Percentiles rank a stretch among this genome's conserved stretches.
phyloP scores from a whole-genome alignment of 2,113 vertebrate genomes.

The Agelaius phoeniceus region DNA sequence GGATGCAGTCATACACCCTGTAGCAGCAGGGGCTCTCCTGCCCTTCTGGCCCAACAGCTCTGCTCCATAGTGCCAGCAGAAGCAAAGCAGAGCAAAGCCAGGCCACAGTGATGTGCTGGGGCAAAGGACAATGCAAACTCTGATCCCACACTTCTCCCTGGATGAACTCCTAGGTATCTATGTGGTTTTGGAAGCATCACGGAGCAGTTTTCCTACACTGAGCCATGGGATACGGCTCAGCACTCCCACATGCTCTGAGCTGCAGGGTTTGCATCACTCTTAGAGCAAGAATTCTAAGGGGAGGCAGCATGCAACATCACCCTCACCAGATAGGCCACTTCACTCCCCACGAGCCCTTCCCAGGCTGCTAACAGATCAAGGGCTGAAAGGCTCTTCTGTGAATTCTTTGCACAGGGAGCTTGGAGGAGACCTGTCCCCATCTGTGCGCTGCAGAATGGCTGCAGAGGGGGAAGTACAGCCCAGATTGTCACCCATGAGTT shows the following conservation, averaged over 20 bases:
- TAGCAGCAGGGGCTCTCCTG: not conserved
- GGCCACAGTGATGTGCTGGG: not conserved
- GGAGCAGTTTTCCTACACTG: not conserved
- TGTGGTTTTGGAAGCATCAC: not conserved
- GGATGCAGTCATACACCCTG: conserved; percentile 13
- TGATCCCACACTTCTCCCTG: not conserved
- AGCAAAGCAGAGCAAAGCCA: conserved; percentile 47
- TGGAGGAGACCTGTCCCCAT: not conserved
- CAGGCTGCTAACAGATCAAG: not conserved
- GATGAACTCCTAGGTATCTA: not conserved
- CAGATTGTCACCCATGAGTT: not conserved
- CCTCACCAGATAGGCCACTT: not conserved
- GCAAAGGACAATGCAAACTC: not conserved
- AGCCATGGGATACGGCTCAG: not conserved
- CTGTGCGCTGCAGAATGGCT: not conserved
- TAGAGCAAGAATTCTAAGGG: not conserved
- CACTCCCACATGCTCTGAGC: not conserved
- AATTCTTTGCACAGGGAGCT: not conserved
- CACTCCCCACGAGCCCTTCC: not conserved
- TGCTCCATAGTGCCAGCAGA: not conserved
- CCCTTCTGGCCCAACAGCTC: not conserved
- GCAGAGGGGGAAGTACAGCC: not conserved
- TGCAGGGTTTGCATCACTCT: not conserved
- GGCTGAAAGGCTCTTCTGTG: not conserved
- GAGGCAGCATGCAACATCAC: not conserved